phyloP scores from a whole-genome alignment of 2,888 invertebrate species.

The Sarcophaga subvicina region DNA sequence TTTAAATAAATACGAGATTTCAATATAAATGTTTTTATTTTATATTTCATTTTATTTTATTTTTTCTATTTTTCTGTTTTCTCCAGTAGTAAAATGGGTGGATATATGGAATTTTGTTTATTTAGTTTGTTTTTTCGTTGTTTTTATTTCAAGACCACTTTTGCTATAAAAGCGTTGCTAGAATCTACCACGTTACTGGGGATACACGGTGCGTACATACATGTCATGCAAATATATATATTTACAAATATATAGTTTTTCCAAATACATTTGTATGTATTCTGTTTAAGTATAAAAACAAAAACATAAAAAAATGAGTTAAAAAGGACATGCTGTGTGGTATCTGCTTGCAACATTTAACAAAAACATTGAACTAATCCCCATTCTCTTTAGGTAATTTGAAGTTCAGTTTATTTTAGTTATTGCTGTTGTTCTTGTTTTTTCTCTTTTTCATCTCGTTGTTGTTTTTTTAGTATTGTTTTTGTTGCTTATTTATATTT shows the following conservation, averaged over 20 bases:
- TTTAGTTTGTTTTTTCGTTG: no score
- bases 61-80: no score
- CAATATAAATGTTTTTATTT: neutral
- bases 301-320: neutral
- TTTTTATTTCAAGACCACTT: neutral
- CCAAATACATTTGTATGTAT: no score
- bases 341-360: neutral
- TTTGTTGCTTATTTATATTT: conserved; percentile 25
- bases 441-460: neutral
- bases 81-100: no score
- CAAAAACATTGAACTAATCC: conserved; percentile 63
- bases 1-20: neutral
- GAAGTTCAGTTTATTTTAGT: neutral
- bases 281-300: neutral
- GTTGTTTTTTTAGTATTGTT: neutral
- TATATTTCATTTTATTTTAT: neutral
- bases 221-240: no score
- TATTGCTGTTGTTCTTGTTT: neutral
- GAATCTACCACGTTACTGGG: neutral
- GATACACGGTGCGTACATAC: no score
- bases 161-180: neutral
- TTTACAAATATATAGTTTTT: no score
- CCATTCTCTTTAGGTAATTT: conserved; percentile 20
- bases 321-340: no score
- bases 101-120: no score